Conservation (phyloP, 2,888 invertebrate genomes). For the Synergus gifuensis region DNA sequence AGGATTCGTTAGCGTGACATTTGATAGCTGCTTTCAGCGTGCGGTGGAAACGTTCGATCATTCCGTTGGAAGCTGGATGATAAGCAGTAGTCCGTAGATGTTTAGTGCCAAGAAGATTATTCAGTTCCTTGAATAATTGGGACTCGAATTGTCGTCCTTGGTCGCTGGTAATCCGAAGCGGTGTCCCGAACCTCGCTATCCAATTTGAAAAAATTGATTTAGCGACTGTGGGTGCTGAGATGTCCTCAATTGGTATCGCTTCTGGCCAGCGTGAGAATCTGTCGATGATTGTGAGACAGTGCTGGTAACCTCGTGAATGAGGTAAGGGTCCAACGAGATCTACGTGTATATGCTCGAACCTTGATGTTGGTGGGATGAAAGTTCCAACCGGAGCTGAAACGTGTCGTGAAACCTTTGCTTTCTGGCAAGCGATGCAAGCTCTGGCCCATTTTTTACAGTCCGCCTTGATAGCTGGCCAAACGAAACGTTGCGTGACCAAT, state of each 20-base stretch:
- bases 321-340: too few relatives aligned
- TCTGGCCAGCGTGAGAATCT: too few relatives aligned
- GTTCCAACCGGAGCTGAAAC: too few relatives aligned
- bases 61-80: conserved; percentile 42
- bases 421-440: too few relatives aligned
- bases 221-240: not conserved
- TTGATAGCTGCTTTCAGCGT: conserved; percentile 42
- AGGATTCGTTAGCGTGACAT: conserved; percentile 21
- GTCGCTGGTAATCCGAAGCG: conserved; percentile 57
- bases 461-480: too few relatives aligned
- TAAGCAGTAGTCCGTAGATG: conserved; percentile 41
- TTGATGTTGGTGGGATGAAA: too few relatives aligned
- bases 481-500: too few relatives aligned
- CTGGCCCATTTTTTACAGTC: too few relatives aligned
- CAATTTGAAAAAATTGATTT: not conserved
- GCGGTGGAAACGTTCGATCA: conserved; percentile 44
- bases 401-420: too few relatives aligned
- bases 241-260: not conserved
- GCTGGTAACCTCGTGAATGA: too few relatives aligned
- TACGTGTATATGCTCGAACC: too few relatives aligned
- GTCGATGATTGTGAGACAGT: too few relatives aligned
- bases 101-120: conserved; percentile 44
- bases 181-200: conserved; percentile 50
- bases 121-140: conserved; percentile 53
- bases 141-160: conserved; percentile 63